Conservation (phyloP, 1,140 invertebrate species). For the Globodera ellingtonae region DNA sequence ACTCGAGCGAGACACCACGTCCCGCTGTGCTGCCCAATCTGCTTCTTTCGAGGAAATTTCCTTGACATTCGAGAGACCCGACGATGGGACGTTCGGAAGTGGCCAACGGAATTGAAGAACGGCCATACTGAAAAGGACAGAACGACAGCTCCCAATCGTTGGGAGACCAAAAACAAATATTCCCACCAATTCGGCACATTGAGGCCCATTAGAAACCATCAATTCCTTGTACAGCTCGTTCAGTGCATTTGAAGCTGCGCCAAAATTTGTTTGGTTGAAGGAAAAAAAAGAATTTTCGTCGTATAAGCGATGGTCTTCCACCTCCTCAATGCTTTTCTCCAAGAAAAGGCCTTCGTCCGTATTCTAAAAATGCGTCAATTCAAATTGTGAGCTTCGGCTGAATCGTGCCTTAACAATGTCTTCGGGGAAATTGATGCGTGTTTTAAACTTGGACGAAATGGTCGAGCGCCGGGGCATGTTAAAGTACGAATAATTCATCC, state of each 20-base stretch:
- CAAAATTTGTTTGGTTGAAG: slow-evolving; percentile 38
- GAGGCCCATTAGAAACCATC: not conserved
- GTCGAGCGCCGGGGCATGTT: slow-evolving; percentile 36
- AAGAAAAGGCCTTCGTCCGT: slow-evolving; percentile 33
- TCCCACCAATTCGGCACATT: not conserved
- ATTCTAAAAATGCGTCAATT: slow-evolving; percentile 23
- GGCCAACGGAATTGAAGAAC: slow-evolving; percentile 10
- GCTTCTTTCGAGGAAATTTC: slow-evolving; percentile 28
- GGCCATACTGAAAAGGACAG: slow-evolving; percentile 18
- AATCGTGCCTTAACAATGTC: slow-evolving; percentile 37
- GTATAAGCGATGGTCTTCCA: slow-evolving; percentile 30
- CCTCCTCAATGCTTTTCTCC: slow-evolving; percentile 28
- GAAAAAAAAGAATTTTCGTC: slow-evolving; percentile 29
- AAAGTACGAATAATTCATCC: slow-evolving; percentile 63
- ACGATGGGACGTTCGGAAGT: slow-evolving; percentile 30
- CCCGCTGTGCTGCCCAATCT: slow-evolving; percentile 10
- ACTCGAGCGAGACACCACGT: slow-evolving; percentile 31
- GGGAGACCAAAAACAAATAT: not conserved
- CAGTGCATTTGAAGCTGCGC: slow-evolving; percentile 29
- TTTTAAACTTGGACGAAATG: slow-evolving; percentile 47
- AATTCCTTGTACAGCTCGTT: slow-evolving; percentile 42
- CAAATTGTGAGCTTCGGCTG: not conserved
- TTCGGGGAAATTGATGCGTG: slow-evolving; percentile 47
- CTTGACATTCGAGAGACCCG: slow-evolving; percentile 34
- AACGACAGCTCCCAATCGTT: not conserved